Evolutionary conservation across 1,140 invertebrate genomes (phyloP), one percentile per base, ranked within the genome.

Genomic region (Drosophila watanabei): DNA sequence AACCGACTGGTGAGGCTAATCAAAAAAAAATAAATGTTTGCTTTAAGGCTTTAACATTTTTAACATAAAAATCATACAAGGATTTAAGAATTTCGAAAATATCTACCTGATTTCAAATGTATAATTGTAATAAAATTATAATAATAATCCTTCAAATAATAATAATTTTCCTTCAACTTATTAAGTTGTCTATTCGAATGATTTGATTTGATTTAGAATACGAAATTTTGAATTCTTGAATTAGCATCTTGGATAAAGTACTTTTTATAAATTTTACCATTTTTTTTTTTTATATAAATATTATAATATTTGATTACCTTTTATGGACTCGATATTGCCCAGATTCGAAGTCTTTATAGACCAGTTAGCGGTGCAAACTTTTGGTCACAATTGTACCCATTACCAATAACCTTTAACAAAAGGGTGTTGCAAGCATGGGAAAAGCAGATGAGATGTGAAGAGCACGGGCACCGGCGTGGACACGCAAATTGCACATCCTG

Each of bases 401-500:
- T 32, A 7, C 9, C 33, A n/a, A 28, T n/a, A 13, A 13, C 4
- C 20, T 20, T 13, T 51, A 56, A 49, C 54, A 32, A 32, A 32
- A 9, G 4, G 16, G 28, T 37, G 18, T n/a, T 32, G 52, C 11
- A 37, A 56, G 18, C 13, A 16, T 37, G 9, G 24, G 37, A 24
- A 9, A n/a, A 24, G 52, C 24, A 24, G 24, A 24, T 24, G 24
- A 37, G 4, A 41, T 41, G 56, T 41, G 20, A 56, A 24, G 52
- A n/a, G 11, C 5, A 18, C 10, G 6, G 5, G 32, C 51, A 18
- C 51, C 11, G 24, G 14, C 24, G 10, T 3, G 28, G 46, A 11
- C 45, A 61, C 37, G 39, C 61, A 66, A 28, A 59, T 18, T 80
- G 58, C 57, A 61, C 59, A 73, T 52, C 18, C n/a, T 66, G 46